Percentiles rank a stretch among this genome's conserved stretches.
phyloP scores from a whole-genome alignment of 2,888 invertebrate species.

The Chorisops tibialis region DNA sequence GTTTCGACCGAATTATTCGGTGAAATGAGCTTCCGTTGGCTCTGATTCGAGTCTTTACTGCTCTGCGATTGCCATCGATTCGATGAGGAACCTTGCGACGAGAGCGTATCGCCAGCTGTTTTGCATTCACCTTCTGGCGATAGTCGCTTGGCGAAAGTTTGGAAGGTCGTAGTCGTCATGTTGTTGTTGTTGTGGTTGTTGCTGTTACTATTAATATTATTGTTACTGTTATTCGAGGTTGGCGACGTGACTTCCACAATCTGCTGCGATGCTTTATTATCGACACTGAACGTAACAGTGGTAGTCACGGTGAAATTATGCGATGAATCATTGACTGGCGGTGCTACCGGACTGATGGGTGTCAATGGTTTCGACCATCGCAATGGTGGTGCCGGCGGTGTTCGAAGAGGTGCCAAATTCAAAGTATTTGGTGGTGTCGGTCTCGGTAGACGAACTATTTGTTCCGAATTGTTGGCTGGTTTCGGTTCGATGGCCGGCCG shows the following conservation, averaged over 20 bases:
- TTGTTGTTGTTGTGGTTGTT: conserved; percentile 29
- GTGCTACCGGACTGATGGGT: conserved; percentile 50
- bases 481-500: conserved; percentile 26
- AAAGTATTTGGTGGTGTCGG: conserved; percentile 82
- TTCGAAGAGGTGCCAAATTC: conserved; percentile 58
- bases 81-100: conserved; percentile 61
- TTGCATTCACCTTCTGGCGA: conserved; percentile 64
- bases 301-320: conserved; percentile 80
- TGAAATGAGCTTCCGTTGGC: conserved; percentile 54
- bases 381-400: conserved; percentile 80
- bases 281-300: conserved; percentile 79
- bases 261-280: conserved; percentile 42
- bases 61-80: conserved; percentile 50
- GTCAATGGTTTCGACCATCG: conserved; percentile 78
- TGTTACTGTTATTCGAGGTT: conserved; percentile 36
- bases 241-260: conserved; percentile 51
- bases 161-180: conserved; percentile 46
- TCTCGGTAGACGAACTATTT: conserved; percentile 62
- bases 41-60: conserved; percentile 59
- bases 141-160: conserved; percentile 66
- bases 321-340: conserved; percentile 41
- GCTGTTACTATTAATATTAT: conserved; percentile 23
- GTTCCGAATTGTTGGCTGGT: conserved; percentile 45
- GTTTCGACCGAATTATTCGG: conserved; percentile 50
- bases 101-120: conserved; percentile 54